Percentiles rank a stretch among this genome's conserved stretches.
Conservation (phyloP, 2,888 invertebrate species). For the Apodemia duryi region DNA sequence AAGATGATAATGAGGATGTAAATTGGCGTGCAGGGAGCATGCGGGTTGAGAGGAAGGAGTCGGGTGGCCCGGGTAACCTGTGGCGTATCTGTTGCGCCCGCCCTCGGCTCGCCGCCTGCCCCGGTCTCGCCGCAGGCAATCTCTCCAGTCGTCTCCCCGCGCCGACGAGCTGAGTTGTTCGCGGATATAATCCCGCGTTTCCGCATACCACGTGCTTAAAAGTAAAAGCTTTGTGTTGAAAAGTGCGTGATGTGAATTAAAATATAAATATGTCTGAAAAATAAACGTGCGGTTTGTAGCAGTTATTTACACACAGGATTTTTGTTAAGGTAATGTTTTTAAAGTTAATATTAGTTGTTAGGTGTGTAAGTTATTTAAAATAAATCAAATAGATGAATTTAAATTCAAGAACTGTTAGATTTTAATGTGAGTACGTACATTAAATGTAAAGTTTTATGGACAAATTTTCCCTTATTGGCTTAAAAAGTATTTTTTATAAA, state of each 20-base stretch:
- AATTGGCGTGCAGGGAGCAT: constrained; percentile 54
- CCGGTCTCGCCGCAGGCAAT: constrained; percentile 40
- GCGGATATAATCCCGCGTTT: constrained; percentile 42
- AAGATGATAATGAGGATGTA: constrained; percentile 69
- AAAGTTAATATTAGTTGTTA: background rate
- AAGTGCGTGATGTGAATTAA: constrained; percentile 35
- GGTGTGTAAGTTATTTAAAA: background rate
- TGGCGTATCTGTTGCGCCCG: constrained; percentile 76
- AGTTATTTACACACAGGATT: constrained; percentile 22
- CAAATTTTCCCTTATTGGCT: too few species aligned
- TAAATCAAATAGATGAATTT: too few species aligned
- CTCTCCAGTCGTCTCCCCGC: constrained; percentile 34
- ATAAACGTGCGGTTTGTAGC: constrained; percentile 25
- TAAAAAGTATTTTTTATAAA: too few species aligned
- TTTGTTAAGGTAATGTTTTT: constrained; percentile 27
- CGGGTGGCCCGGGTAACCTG: constrained; percentile 70
- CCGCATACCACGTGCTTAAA: constrained; percentile 55
- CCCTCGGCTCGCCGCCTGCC: constrained; percentile 40
- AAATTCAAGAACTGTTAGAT: too few species aligned
- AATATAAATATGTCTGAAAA: constrained; percentile 21
- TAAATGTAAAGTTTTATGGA: too few species aligned
- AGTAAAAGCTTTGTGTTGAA: constrained; percentile 36
- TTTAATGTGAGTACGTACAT: too few species aligned
- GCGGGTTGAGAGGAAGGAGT: constrained; percentile 33
- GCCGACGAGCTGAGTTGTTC: constrained; percentile 33